phyloP scores from a whole-genome alignment of 2,797 vertebrate genomes.

The Siniperca obscura region DNA sequence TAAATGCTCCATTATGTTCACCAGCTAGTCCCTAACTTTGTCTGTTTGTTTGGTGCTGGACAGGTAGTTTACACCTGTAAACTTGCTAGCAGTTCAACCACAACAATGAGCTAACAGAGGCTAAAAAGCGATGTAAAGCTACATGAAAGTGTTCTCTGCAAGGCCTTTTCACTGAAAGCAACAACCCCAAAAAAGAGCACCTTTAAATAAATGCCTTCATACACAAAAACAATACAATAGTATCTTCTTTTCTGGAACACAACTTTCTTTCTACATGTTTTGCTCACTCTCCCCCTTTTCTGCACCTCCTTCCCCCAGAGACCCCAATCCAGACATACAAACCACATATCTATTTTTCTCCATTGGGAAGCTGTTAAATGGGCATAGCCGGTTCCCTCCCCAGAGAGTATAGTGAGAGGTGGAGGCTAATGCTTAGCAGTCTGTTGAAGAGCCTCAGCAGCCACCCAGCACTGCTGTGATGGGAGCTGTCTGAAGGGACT shows the following conservation, averaged over 20 bases:
- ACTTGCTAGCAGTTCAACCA: background rate
- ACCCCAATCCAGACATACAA: slow-evolving; percentile 25
- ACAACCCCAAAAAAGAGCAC: background rate
- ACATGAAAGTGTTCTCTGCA: background rate
- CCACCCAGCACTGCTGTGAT: slow-evolving; percentile 52
- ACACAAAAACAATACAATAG: background rate
- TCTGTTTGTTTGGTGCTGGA: background rate
- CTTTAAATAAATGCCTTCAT: background rate
- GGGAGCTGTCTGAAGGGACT: slow-evolving; percentile 62
- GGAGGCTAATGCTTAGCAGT: slow-evolving; percentile 53
- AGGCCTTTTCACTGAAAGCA: background rate
- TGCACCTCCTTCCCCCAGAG: slow-evolving; percentile 18
- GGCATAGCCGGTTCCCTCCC: slow-evolving; percentile 52
- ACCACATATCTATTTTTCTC: slow-evolving; percentile 34
- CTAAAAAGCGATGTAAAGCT: background rate
- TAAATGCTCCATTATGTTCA: background rate
- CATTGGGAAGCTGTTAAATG: slow-evolving; percentile 65
- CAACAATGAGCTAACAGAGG: background rate
- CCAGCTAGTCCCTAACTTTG: background rate
- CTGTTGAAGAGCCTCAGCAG: slow-evolving; percentile 51
- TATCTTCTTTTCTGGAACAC: background rate
- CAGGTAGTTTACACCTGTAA: no score
- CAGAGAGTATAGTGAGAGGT: slow-evolving; percentile 47
- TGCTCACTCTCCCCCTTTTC: slow-evolving; percentile 12
- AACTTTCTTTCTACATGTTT: slow-evolving; percentile 13